A percentile compares a stretch with the other conserved stretches of the same genome.
Conservation (phyloP, 2,797 vertebrate species). For the Mus minutoides region DNA sequence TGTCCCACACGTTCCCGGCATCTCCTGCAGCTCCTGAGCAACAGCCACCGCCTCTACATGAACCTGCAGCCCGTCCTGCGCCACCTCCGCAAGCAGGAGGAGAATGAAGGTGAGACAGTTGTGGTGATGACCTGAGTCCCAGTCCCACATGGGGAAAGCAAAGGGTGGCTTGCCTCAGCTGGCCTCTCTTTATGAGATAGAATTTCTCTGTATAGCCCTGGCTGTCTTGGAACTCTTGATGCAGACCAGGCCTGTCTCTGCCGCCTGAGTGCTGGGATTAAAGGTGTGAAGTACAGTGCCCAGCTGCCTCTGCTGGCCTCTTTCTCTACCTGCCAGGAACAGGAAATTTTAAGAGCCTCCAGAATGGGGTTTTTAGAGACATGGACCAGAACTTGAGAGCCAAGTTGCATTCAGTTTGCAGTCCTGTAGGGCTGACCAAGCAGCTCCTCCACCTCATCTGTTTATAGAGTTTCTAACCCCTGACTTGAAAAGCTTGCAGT, state of each 20-base stretch:
- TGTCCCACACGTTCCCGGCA: conserved; percentile 96
- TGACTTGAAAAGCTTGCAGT: not conserved
- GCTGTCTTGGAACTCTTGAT: not conserved
- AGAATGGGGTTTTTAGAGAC: not conserved
- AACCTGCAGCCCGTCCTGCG: conserved; percentile 97
- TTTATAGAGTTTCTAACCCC: not conserved
- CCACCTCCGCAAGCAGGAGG: conserved; percentile 96
- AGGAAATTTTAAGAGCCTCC: not conserved
- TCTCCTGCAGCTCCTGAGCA: conserved; percentile 97
- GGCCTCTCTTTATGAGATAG: not conserved
- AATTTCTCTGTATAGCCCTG: not conserved
- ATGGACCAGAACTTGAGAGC: not conserved
- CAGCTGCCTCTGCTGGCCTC: not conserved
- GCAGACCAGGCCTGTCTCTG: not conserved
- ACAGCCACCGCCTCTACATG: conserved; percentile 99
- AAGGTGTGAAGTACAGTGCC: not conserved
- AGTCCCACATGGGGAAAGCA: not conserved
- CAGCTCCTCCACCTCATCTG: not conserved
- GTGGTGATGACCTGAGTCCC: not conserved
- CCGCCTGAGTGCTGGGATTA: not conserved
- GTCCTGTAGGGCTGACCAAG: not conserved
- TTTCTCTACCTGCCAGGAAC: not conserved
- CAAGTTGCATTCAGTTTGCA: not conserved
- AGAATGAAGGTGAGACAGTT: conserved; percentile 93
- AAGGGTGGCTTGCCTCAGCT: rapidly evolving